Evolutionary conservation across 2,113 vertebrate genomes (phyloP).

Genomic region (Gobio gobio): DNA sequence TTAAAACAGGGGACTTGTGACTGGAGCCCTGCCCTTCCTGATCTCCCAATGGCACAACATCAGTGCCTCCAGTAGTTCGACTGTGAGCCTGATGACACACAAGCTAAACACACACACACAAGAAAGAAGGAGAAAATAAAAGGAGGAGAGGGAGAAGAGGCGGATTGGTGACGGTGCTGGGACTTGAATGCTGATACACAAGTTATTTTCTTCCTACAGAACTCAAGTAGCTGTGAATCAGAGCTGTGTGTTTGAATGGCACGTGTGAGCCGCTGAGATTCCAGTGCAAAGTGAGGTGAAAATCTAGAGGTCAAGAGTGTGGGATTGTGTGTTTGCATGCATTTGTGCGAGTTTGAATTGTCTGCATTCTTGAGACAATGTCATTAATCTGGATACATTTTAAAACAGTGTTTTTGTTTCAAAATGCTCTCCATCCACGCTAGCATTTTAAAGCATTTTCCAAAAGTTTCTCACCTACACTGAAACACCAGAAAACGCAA

Average conservation of each 20-base stretch:
- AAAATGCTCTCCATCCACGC: no score
- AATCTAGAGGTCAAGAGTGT: not conserved
- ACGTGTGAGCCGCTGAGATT: slow-evolving; percentile 1
- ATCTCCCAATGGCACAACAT: not conserved
- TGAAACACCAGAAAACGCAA: no score
- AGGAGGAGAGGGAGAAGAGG: not conserved
- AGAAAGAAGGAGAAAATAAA: not conserved
- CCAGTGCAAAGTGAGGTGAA: slow-evolving; percentile 11
- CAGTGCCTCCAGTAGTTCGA: slow-evolving; percentile 1
- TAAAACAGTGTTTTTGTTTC: not conserved
- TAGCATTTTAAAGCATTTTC: no score
- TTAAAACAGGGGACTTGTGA: slow-evolving; percentile 41
- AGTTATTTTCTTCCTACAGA: slow-evolving; percentile 42
- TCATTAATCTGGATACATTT: not conserved
- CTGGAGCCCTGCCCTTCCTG: slow-evolving; percentile 21
- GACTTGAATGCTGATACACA: slow-evolving; percentile 35
- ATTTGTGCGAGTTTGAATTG: not conserved
- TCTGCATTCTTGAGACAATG: not conserved
- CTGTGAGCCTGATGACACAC: not conserved
- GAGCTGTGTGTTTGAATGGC: slow-evolving; percentile 7
- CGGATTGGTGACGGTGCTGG: not conserved
- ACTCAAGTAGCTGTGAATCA: slow-evolving; percentile 18
- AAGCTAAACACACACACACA: not conserved
- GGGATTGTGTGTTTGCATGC: not conserved
- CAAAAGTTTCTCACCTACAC: no score